Base-by-base conservation (phyloP, 2,888 invertebrate genomes). In the Seira sanloemensis region DNA sequence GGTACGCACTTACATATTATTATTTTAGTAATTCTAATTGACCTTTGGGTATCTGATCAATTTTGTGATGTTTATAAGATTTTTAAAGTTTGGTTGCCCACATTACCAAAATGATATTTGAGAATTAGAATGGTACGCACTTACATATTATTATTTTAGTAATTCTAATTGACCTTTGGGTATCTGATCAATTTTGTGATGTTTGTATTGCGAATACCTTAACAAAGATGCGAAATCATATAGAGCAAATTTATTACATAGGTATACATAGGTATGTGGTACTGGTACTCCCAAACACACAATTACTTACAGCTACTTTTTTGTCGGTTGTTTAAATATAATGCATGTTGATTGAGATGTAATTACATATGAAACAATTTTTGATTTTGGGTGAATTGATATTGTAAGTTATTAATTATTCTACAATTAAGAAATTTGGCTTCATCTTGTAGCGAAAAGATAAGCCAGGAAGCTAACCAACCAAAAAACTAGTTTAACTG, bases 381-480 rank as follows among this genome's bases (percentile, higher is more conserved):
- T 37, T 37, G 37, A n/a, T n/a, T 37, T 9, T 37, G 37, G 37
- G 37, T 37, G 37, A 37, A 12, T 37, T 37, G 37, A 37, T 37
- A 37, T 37, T 37, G 37, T 12, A 9, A 37, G 37, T 37, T 12
- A 37, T 9, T 37, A 37, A 37, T n/a, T n/a, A n/a, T 37, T 37
- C 37, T 58, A 58, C 16, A 65, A 1, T 37, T 62, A 62, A 75
- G 27, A 23, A 21, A 1, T 25, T n/a, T n/a, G 71, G 81, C 75
- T 66, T n/a, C 24, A 67, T 83, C 83, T 83, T 82, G 62, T 72
- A 77, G 9, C 50, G 23, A 73, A 54, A 68, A 73, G 78, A 83
- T 83, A 62, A 73, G 78, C 83, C 83, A 83, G 83, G 83, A 84
- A 84, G 84, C 84, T 84, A 78, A 84, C 78, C 84, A 84, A 84